Evolutionary conservation across 2,113 vertebrate genomes (phyloP).

Genomic region (Nibea albiflora): DNA sequence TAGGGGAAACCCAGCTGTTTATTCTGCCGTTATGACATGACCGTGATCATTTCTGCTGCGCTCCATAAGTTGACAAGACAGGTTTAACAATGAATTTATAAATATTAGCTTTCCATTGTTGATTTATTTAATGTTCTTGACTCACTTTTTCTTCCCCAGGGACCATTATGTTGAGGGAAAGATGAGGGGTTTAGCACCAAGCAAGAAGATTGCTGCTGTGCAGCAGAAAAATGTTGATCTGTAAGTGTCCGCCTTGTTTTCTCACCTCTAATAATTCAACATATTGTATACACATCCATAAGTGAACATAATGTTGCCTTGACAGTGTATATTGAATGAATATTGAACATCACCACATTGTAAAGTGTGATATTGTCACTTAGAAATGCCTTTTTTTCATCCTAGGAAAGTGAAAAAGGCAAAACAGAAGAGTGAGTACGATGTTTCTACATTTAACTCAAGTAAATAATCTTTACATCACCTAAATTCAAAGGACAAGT

Average conservation of each 20-base stretch:
- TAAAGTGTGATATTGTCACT: background rate
- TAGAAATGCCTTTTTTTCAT: conserved; percentile 28
- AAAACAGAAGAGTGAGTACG: conserved; percentile 95
- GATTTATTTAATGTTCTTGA: background rate
- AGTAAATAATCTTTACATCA: background rate
- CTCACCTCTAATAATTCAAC: background rate
- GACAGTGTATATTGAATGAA: background rate
- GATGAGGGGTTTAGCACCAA: conserved; percentile 98
- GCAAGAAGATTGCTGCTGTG: conserved; percentile 98
- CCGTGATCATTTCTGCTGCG: no score
- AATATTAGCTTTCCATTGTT: background rate
- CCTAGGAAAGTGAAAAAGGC: conserved; percentile 98
- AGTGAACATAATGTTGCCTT: background rate
- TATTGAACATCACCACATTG: no score
- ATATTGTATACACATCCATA: background rate
- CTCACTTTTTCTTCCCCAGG: conserved; percentile 76
- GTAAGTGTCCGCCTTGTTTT: conserved; percentile 83
- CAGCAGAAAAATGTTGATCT: conserved; percentile 99
- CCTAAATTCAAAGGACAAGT: background rate
- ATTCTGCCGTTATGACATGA: no score
- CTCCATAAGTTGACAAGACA: no score
- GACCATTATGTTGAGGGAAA: conserved; percentile 99
- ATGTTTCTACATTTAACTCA: background rate
- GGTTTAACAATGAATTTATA: background rate
- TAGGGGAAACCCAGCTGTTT: no score